Base-by-base conservation (phyloP, 2,113 vertebrate genomes). In the Hippocampus guttulatus region DNA sequence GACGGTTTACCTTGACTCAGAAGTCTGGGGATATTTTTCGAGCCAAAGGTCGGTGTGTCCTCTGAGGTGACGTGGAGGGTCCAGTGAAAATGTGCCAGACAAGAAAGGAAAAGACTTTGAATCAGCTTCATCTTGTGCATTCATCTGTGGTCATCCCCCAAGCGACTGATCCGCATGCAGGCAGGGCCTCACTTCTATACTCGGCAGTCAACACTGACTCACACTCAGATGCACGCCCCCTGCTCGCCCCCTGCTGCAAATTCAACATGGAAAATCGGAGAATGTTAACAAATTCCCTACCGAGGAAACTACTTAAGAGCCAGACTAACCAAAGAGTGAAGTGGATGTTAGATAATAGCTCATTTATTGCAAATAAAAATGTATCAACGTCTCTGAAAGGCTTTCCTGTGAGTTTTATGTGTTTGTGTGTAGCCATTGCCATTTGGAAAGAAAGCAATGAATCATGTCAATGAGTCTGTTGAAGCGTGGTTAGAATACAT, bases 1-100 rank as follows among this genome's bases (percentile, higher is more conserved):
- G n/a, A n/a, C 9, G 27, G 25, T 0, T 45, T 88, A 93, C 92
- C 88, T 84, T 82, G 76, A 12, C 2, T 57, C 1, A 92, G 18
- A 23, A 92, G 71, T 71, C 92, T 89, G 1, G 92, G 90, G 12
- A 38, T 78, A 18, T 84, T 64, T 57, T 16, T 68, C 0, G 38
- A 75, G 8, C 78, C 81, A 9, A 84, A 61, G 23, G 66, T 81
- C 12, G 86, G 89, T 1, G 63, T 45, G 11, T 81, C 77, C 11
- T 58, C 47, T 60, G 58, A 58, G 45, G 1, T 52, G 6, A 33
- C 47, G 52, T 51, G 16, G 15, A 78, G 41, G 21, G 69, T 60
- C 0, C 45, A 41, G 0, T 27, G 51, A 27, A 87, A 65, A 51
- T 69, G 3, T 5, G 8, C 45, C 49, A 58, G 15, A 5, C 79